Conservation (phyloP, 2,113 vertebrate species). For the Theropithecus gelada region DNA sequence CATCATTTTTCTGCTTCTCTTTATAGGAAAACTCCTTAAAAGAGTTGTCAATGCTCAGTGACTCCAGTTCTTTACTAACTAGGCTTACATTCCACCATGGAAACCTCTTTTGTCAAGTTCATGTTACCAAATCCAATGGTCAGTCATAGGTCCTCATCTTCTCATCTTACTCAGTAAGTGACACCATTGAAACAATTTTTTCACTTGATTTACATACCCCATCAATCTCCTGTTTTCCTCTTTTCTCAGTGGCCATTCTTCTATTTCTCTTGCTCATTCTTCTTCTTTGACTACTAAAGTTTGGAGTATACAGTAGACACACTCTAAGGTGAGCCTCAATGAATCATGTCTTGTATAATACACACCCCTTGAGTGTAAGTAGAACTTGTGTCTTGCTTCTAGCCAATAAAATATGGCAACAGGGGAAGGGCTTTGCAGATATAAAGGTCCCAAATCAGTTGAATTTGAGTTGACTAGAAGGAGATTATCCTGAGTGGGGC, state of each 20-base stretch:
- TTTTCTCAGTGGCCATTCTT: not conserved
- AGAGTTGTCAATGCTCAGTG: not conserved
- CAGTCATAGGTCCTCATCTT: not conserved
- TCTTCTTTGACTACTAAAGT: not conserved
- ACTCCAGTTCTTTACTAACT: not conserved
- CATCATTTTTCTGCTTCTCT: not conserved
- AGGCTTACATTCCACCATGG: not conserved
- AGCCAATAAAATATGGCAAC: not conserved
- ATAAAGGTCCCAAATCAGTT: not conserved
- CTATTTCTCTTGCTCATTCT: not conserved
- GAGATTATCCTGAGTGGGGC: not conserved
- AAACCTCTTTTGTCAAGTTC: not conserved
- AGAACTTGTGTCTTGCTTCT: not conserved
- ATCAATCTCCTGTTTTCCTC: not conserved
- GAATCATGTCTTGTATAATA: not conserved
- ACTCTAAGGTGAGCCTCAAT: not conserved
- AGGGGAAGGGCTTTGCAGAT: not conserved
- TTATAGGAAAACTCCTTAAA: not conserved
- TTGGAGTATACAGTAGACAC: not conserved
- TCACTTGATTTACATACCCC: not conserved
- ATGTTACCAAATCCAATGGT: not conserved
- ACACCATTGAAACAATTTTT: not conserved
- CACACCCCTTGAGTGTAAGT: not conserved
- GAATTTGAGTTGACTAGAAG: not conserved
- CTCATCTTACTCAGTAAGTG: not conserved